phyloP scores from a whole-genome alignment of 2,888 invertebrate genomes.

The Ischnus inquisitorius region DNA sequence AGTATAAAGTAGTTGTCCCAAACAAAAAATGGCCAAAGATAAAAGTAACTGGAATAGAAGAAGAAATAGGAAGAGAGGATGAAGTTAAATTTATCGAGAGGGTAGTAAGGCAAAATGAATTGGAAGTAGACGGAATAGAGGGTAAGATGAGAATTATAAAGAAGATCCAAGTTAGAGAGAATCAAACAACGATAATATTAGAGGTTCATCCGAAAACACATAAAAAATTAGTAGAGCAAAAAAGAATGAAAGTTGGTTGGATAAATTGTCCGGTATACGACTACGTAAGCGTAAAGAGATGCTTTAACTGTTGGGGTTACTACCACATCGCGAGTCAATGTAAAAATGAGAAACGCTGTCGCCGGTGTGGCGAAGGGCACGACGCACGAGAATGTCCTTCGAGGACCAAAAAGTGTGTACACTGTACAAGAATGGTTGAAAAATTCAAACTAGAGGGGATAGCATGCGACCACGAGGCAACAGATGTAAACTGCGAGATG shows the following conservation, averaged over 20 bases:
- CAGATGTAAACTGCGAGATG: slow-evolving; percentile 15
- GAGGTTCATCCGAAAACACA: not conserved
- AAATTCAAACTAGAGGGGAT: slow-evolving; percentile 46
- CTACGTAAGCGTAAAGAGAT: slow-evolving; percentile 50
- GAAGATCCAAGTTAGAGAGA: not conserved
- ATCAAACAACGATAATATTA: not conserved
- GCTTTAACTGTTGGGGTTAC: slow-evolving; percentile 49
- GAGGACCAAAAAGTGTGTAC: not conserved
- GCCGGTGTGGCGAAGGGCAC: not conserved
- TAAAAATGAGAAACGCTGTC: slow-evolving; percentile 39
- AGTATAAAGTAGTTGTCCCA: slow-evolving; percentile 47
- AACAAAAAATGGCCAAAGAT: slow-evolving; percentile 43
- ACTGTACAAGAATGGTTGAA: slow-evolving; percentile 15
- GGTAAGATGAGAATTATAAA: slow-evolving; percentile 23
- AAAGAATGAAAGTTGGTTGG: slow-evolving; percentile 30
- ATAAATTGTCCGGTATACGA: slow-evolving; percentile 47
- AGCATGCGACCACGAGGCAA: slow-evolving; percentile 30
- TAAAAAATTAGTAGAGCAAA: not conserved
- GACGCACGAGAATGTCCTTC: not conserved
- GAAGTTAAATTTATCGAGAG: slow-evolving; percentile 41
- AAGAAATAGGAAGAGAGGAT: slow-evolving; percentile 25
- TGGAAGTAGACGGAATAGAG: not conserved
- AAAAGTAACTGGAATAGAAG: slow-evolving; percentile 55
- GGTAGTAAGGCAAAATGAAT: slow-evolving; percentile 34
- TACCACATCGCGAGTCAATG: slow-evolving; percentile 53